These are phyloP conservation scores for Plebejus melissa DNA, from an alignment of 2,888 invertebrate genomes.

Conservation along the genomic window DNA sequence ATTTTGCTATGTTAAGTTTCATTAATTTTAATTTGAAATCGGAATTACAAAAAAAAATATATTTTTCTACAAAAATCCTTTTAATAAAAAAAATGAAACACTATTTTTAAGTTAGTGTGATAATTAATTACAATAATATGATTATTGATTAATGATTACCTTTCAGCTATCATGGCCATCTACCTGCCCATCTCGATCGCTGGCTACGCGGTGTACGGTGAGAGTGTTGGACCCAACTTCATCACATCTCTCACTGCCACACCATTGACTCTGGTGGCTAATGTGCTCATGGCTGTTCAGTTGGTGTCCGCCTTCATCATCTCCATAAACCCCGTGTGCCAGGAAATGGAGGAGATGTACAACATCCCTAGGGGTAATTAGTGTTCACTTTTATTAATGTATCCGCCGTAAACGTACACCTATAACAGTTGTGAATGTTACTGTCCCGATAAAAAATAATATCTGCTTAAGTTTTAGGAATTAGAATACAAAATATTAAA, in stretches of 20 bases:
- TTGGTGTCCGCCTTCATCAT: conserved; percentile 83
- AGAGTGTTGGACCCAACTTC: conserved; percentile 79
- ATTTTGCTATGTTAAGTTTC: too few relatives aligned
- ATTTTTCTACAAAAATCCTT: too few relatives aligned
- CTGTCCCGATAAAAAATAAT: too few relatives aligned
- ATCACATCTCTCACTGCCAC: conserved; percentile 75
- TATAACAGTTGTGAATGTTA: too few relatives aligned
- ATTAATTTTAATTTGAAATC: too few relatives aligned
- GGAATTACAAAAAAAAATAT: too few relatives aligned
- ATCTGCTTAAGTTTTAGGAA: too few relatives aligned
- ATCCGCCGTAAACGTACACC: too few relatives aligned
- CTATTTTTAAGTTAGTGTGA: too few relatives aligned
- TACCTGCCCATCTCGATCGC: conserved; percentile 81
- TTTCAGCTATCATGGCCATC: conserved; percentile 74
- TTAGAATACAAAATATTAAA: too few relatives aligned
- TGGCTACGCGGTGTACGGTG: conserved; percentile 83
- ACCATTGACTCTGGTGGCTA: conserved; percentile 75
- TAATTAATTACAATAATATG: too few relatives aligned
- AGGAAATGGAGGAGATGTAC: conserved; percentile 83
- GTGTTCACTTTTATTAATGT: neutral
- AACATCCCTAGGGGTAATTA: conserved; percentile 77
- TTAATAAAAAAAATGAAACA: too few relatives aligned
- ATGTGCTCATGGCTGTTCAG: conserved; percentile 82
- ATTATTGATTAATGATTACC: neutral
- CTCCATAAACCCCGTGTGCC: conserved; percentile 84